phyloP scores from a whole-genome alignment of 1,140 invertebrate genomes.

The Tribolium madens region DNA sequence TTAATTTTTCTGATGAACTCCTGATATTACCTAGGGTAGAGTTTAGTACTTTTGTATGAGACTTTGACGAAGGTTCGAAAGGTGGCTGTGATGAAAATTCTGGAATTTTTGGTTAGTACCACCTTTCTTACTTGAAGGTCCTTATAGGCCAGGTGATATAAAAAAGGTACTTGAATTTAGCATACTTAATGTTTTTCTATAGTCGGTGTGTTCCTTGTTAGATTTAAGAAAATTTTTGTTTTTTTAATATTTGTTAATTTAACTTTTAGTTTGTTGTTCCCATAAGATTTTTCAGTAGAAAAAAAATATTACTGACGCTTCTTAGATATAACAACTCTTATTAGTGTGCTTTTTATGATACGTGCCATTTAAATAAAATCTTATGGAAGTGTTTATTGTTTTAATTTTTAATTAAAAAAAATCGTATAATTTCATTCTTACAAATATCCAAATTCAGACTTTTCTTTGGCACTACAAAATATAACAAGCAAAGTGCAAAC shows the following conservation, averaged over 20 bases:
- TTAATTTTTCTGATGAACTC: slow-evolving; percentile 1
- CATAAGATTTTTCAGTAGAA: background rate
- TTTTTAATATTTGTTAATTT: slow-evolving; percentile 7
- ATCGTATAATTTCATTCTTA: slow-evolving; percentile 16
- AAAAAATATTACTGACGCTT: background rate
- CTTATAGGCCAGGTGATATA: slow-evolving; percentile 17
- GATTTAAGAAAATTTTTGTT: background rate
- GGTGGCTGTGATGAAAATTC: background rate
- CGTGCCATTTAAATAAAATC: slow-evolving; percentile 32
- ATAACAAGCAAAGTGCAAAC: background rate
- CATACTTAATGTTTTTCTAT: slow-evolving; percentile 25
- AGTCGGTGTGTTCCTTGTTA: slow-evolving; percentile 37
- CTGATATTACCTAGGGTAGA: slow-evolving; percentile 6
- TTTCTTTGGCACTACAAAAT: slow-evolving; percentile 32
- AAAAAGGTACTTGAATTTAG: slow-evolving; percentile 19
- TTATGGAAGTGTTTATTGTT: background rate
- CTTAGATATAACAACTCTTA: background rate
- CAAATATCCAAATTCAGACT: slow-evolving; percentile 20
- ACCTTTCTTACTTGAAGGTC: background rate
- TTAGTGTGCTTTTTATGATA: slow-evolving; percentile 19
- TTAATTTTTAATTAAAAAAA: background rate
- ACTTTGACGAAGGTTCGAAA: background rate
- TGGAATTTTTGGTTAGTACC: background rate
- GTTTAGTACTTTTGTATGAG: slow-evolving; percentile 4
- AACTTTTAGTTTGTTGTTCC: background rate